Base-by-base conservation (phyloP, 35 echinoderm and acorn worm species). In the Heliocidaris erythrogramma region DNA sequence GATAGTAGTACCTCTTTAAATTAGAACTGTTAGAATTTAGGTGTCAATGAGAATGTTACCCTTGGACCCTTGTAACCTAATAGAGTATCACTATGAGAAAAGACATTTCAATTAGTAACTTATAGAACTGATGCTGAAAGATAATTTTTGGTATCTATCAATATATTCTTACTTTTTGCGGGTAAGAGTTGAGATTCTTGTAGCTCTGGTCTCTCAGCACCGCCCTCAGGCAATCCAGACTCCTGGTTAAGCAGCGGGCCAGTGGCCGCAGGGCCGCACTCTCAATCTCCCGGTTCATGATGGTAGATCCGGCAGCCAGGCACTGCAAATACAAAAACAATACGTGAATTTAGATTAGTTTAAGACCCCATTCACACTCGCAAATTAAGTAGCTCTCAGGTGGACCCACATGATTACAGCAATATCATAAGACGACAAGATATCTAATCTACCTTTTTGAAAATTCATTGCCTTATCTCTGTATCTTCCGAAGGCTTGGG, bases 281-380 rank as follows among this genome's bases (percentile, higher is more conserved):
- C 94, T 99, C 98, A 32, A 99, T 99, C 93, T 99, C 98, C 18
- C 98, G 93, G 49, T 99, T 97, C 95, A 99, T 95, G 49, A 99
- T 99, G 9, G 97, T 97, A 0, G 98, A 97, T 12, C 98, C 97
- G 13, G 98, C 98, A 14, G 97, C 98, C 47, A 99, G 94, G 95
- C 98, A 99, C 98, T 99, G 95, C 30, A 59, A 78, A 78, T 78
- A 16, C 5, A 32, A 87, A 94, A 42, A 27, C 30, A 11, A n/a
- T 24, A 27, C 10, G 56, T 18, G 29, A n/a, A 71, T 59, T 94
- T 14, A 21, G 16, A 59, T 69, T 53, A 50, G 56, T 56, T 32
- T 27, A 93, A 92, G 42, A 56, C 52, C 27, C 14, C 2, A 7
- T 27, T 29, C 90, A 92, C 13, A 48, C 9, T 88, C 16, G 35